Conservation (phyloP, 1,140 invertebrate species). For the Danaus plexippus region DNA sequence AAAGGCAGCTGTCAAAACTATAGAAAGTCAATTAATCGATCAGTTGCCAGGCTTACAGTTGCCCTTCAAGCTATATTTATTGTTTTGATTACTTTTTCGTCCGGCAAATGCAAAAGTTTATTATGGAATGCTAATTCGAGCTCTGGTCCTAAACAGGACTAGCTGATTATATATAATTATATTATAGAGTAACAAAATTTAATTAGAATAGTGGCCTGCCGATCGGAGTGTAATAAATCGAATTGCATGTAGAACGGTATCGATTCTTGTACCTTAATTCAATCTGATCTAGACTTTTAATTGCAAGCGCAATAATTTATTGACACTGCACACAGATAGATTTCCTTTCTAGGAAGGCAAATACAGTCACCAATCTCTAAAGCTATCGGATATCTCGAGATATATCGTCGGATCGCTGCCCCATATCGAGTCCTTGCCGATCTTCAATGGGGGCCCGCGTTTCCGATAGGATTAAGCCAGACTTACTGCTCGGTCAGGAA, state of each 20-base stretch:
- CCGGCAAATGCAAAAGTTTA: too few species aligned
- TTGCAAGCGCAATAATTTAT: slow-evolving; percentile 9
- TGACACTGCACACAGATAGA: slow-evolving; percentile 3
- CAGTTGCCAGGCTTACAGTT: too few species aligned
- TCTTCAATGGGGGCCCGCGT: slow-evolving; percentile 67
- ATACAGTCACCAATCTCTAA: slow-evolving; percentile 12
- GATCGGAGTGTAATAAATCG: slow-evolving; percentile 1
- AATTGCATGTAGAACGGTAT: slow-evolving; percentile 6
- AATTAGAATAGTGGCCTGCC: background rate
- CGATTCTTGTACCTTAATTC: background rate
- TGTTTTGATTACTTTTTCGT: too few species aligned
- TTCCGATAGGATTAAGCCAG: slow-evolving; percentile 71
- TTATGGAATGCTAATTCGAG: too few species aligned
- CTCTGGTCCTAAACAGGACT: too few species aligned
- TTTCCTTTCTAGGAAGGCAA: slow-evolving; percentile 1
- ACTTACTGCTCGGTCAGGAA: slow-evolving; percentile 70
- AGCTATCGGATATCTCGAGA: slow-evolving; percentile 28
- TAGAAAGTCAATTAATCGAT: too few species aligned
- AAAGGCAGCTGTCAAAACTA: too few species aligned
- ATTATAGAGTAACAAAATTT: too few species aligned
- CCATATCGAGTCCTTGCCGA: slow-evolving; percentile 39
- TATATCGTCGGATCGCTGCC: slow-evolving; percentile 27
- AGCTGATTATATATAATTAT: too few species aligned
- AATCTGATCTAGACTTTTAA: slow-evolving; percentile 6
- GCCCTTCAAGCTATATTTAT: too few species aligned